Conservation (phyloP, 2,888 invertebrate species). For the Hemaris fuciformis region DNA sequence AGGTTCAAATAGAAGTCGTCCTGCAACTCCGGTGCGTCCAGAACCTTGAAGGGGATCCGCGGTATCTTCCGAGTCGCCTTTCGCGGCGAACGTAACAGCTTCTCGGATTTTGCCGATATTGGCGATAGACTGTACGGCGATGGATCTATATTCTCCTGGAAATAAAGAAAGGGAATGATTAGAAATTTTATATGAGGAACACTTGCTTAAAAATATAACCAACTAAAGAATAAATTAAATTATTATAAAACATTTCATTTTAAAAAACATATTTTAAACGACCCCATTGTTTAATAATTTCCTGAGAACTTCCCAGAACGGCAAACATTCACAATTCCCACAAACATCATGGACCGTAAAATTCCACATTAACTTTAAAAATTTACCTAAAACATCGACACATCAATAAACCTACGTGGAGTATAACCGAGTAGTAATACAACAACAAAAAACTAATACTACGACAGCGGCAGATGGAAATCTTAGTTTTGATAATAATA, state of each 20-base stretch:
- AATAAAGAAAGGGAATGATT: slow-evolving; percentile 29
- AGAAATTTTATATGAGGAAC: neutral
- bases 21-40: slow-evolving; percentile 97
- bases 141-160: slow-evolving; percentile 89
- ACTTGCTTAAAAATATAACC: neutral
- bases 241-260: too few species aligned
- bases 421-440: neutral
- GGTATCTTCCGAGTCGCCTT: slow-evolving; percentile 99
- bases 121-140: slow-evolving; percentile 97
- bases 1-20: slow-evolving; percentile 99
- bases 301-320: neutral
- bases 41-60: slow-evolving; percentile 97
- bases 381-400: neutral
- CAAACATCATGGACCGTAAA: neutral
- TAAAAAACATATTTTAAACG: too few species aligned
- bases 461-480: slow-evolving; percentile 2
- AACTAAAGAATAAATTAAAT: too few species aligned
- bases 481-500: slow-evolving; percentile 6
- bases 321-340: neutral
- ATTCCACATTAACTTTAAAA: neutral
- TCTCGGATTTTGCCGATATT: slow-evolving; percentile 96
- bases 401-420: neutral
- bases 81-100: slow-evolving; percentile 94
- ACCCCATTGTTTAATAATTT: neutral
- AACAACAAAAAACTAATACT: slow-evolving; percentile 2